phyloP scores from a whole-genome alignment of 2,113 vertebrate species.

The Tupaia tana region DNA sequence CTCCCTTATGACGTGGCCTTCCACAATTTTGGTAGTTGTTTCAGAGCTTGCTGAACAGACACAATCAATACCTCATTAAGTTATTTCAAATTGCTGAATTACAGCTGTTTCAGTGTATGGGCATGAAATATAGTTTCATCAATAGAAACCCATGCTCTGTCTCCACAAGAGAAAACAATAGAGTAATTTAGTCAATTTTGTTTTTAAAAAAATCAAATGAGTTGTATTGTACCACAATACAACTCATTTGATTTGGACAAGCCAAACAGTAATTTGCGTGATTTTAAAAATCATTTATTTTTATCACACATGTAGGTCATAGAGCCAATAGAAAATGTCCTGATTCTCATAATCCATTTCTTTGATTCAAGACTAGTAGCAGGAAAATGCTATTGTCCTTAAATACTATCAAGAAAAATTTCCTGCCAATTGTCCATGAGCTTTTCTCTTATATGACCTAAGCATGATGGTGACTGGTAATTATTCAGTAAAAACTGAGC shows the following conservation, averaged over 20 bases:
- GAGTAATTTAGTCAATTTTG: conserved; percentile 57
- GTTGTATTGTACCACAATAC: conserved; percentile 51
- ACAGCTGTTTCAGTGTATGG: conserved; percentile 54
- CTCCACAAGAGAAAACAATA: conserved; percentile 62
- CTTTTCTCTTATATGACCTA: background rate
- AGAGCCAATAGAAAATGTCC: background rate
- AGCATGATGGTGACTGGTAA: background rate
- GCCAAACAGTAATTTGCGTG: conserved; percentile 37
- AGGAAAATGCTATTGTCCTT: background rate
- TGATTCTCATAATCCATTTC: background rate
- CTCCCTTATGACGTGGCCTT: background rate
- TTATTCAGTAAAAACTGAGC: background rate
- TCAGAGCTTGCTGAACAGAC: background rate
- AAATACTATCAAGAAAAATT: conserved; percentile 30
- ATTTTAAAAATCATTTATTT: conserved; percentile 34
- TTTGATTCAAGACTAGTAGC: background rate
- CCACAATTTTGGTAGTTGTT: conserved; percentile 34
- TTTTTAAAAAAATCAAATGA: conserved; percentile 21
- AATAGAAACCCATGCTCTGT: conserved; percentile 59
- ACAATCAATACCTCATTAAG: conserved; percentile 78
- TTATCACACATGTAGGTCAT: background rate
- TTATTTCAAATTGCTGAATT: conserved; percentile 69
- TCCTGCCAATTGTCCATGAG: background rate
- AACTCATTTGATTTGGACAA: too few species aligned
- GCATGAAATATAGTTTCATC: conserved; percentile 72